Evolutionary conservation across 1,140 invertebrate species (phyloP), one percentile per base, ranked within the genome.

Genomic region (Drosophila bifasciata): DNA sequence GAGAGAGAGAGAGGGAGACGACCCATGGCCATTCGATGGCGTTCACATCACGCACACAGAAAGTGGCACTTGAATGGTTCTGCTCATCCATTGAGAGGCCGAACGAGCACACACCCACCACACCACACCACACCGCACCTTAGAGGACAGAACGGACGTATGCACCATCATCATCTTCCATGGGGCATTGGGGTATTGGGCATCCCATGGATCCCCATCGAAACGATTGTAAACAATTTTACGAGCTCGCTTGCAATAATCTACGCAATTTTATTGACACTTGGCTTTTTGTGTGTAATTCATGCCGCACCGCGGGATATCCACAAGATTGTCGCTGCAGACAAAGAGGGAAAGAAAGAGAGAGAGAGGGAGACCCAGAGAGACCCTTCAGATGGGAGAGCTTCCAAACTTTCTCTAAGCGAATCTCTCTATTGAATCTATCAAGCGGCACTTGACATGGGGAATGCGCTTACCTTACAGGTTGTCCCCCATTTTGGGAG

Each of bases 261-360:
- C 83, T 88, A 83, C 69, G 83, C 83, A 89, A 88, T 88, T 88
- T 88, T 88, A 88, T 88, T 83, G 83, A 88, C 83, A 86, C 83
- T 81, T 73, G 59, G 61, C 69, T 77, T 73, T 80, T 76, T 86
- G 81, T 73, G 69, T 36, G 66, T 75, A 84, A 84, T 75, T 83
- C 74, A 79, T 69, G 70, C 58, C 70, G 55, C 79, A 48, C 79
- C 49, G 78, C 79, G 60, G 78, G 78, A 50, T 61, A 83, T 76
- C 76, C 44, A 21, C 23, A n/a, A 53, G 53, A 59, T 50, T 46
- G 44, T 55, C 23, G 52, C 51, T 16, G 32, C 17, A 46, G 48
- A 48, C 36, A 52, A 48, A 32, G 49, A 36, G 44, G n/a, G 36
- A 32, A 2, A 46, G 6, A 36, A 6, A 11, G 8, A 36, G n/a